A percentile compares a stretch with the other conserved stretches of the same genome.
These are phyloP conservation scores for Macropus fuliginosus DNA, from an alignment of 2,797 vertebrate genomes.

Conservation along the genomic window DNA sequence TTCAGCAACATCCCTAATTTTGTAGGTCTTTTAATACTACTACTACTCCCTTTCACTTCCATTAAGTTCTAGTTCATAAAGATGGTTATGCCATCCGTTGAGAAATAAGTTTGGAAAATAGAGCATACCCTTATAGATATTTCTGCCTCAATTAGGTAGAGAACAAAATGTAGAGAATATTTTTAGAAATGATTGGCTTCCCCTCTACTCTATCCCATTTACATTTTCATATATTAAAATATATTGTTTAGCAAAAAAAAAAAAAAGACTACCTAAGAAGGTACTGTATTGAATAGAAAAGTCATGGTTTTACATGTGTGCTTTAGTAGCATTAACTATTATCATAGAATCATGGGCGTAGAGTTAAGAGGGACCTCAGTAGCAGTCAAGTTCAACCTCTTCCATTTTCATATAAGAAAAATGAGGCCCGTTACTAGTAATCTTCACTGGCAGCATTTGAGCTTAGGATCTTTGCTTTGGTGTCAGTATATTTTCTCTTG, in stretches of 20 bases:
- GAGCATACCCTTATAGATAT: not conserved
- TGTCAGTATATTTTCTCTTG: not conserved
- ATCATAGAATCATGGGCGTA: not conserved
- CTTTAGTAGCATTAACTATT: not conserved
- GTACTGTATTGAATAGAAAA: not conserved
- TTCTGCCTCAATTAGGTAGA: not conserved
- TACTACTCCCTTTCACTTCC: slow-evolving; percentile 35
- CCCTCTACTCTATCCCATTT: not conserved
- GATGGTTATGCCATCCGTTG: slow-evolving; percentile 54
- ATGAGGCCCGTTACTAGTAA: not conserved
- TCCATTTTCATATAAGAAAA: not conserved
- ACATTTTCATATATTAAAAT: not conserved
- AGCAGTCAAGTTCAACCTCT: not conserved
- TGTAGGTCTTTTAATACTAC: slow-evolving; percentile 68
- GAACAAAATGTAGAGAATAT: not conserved
- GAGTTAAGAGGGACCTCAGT: not conserved
- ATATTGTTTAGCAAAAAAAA: not conserved
- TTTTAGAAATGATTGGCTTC: not conserved
- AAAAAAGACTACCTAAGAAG: not conserved
- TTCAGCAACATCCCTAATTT: slow-evolving; percentile 75
- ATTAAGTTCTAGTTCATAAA: slow-evolving; percentile 61
- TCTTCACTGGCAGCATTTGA: not conserved
- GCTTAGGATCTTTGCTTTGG: not conserved
- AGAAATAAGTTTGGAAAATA: not conserved
- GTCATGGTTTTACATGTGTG: not conserved